Evolutionary conservation across 23 tunicate species (phyloP), one percentile per base, ranked within the genome.

Genomic region (Botrylloides violaceus): DNA sequence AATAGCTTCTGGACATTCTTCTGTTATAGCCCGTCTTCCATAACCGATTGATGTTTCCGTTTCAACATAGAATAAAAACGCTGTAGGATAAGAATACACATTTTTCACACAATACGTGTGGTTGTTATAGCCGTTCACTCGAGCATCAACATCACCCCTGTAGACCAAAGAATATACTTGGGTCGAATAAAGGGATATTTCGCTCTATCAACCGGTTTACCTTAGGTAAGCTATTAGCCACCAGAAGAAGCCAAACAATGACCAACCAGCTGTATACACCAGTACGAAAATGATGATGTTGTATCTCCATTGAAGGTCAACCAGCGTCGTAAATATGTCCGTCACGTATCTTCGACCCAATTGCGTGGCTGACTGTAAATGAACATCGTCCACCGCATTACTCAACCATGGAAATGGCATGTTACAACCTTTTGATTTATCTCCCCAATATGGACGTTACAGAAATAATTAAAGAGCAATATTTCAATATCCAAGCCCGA

Each of bases 41-140:
- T 95, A 95, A 1, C 99, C 99, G 37, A 95, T 58, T 19, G 91
- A 65, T 2, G 99, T 95, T 64, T 95, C 99, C 4, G 99, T 95
- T 70, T 95, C 99, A 34, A 95, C 62, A 61, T 70, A 95, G 38
- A 95, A 95, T 24, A 95, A 77, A 38, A 95, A 95, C 36, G 99
- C 99, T 15, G 96, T 87, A 21, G 87, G 53, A 66, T 95, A 95
- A 12, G 96, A 87, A 38, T 84, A 77, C 20, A 95, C 99, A 47
- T 87, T 82, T 39, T 82, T 61, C 0, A 84, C 95, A 58, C 99
- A 95, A 2, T 79, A 58, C 2, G 62, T 65, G 31, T 75, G 79
- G 31, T 32, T 27, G 3, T 79, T 64, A n/a, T 32, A 65, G 36
- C 73, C 73, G 43, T 7, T 47, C 28, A 33, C 61, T 30, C 73